Percentiles rank a stretch among this genome's conserved stretches.
Conservation (phyloP, 64 coral and sea anemone genomes). For the Montipora foliosa region DNA sequence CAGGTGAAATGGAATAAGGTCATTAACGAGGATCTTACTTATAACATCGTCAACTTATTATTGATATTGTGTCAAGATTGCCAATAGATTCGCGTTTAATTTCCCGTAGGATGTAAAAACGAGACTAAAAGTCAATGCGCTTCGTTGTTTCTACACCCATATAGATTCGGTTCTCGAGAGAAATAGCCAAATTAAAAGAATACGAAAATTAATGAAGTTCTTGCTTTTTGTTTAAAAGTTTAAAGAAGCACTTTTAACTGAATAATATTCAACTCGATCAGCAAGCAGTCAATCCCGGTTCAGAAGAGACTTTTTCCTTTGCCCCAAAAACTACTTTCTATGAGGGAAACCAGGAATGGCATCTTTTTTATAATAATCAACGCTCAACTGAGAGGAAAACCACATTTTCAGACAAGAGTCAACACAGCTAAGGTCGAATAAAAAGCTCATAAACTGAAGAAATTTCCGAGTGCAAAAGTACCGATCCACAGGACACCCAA, state of each 20-base stretch:
- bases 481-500: not conserved
- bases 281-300: not conserved
- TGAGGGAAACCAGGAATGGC: not conserved
- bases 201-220: not conserved
- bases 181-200: not conserved
- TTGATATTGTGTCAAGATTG: not conserved
- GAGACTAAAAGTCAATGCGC: not conserved
- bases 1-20: not conserved
- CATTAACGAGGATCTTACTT: not conserved
- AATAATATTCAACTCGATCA: not conserved
- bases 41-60: not conserved
- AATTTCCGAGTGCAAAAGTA: not conserved
- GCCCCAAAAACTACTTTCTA: not conserved
- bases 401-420: not conserved
- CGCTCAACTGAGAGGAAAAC: not conserved
- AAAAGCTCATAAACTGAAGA: not conserved
- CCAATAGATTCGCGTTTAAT: not conserved
- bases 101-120: not conserved
- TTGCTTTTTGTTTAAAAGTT: not conserved
- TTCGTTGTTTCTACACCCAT: not conserved
- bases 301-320: not conserved
- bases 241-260: not conserved
- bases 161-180: not conserved
- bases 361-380: not conserved
- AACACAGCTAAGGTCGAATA: not conserved